Evolutionary conservation across 2,888 invertebrate genomes (phyloP).

Genomic region (Metellina segmentata): DNA sequence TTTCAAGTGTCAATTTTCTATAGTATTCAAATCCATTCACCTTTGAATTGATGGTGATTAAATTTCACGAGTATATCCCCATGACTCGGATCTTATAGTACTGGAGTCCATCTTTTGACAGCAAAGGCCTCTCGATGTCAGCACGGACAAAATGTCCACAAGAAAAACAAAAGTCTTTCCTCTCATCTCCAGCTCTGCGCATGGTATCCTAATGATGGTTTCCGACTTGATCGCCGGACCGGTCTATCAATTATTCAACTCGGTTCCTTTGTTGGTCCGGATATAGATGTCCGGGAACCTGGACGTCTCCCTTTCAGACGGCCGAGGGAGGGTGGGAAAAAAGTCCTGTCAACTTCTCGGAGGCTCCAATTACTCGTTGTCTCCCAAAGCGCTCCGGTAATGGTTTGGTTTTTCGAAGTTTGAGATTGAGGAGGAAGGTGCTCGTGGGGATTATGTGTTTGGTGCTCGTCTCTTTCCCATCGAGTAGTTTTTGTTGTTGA

Average conservation of each 20-base stretch:
- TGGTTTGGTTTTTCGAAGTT: slow-evolving; percentile 40
- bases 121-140: no score
- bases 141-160: background rate
- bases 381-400: slow-evolving; percentile 38
- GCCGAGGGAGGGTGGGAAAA: slow-evolving; percentile 2
- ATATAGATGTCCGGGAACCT: slow-evolving; percentile 31
- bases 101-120: background rate
- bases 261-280: slow-evolving; percentile 28
- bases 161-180: background rate
- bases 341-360: slow-evolving; percentile 58
- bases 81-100: background rate
- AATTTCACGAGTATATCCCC: no score
- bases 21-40: no score
- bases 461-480: background rate
- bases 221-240: slow-evolving; percentile 11
- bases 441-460: slow-evolving; percentile 28
- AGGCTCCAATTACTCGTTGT: slow-evolving; percentile 62
- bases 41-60: no score
- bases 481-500: background rate
- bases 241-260: slow-evolving; percentile 58
- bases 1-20: no score
- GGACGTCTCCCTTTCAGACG: background rate
- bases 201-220: slow-evolving; percentile 19
- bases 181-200: background rate
- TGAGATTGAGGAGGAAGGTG: slow-evolving; percentile 9